Evolutionary conservation across 2,113 vertebrate species (phyloP), one percentile per base, ranked within the genome.

Genomic region (Callopanchax toddi): DNA sequence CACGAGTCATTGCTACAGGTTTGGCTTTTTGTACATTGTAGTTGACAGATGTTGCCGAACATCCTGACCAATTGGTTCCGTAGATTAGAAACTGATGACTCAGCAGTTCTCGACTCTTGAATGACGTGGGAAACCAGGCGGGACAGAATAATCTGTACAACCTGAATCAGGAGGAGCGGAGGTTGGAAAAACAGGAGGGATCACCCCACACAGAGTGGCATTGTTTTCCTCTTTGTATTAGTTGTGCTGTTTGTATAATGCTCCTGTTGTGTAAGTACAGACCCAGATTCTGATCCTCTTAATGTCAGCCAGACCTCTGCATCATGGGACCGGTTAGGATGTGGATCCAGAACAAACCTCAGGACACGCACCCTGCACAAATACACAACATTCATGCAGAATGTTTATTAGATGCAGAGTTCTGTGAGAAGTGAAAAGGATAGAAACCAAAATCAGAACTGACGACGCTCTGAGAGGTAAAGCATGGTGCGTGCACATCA

Each of bases 221-320:
- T 78, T 85, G 84, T 89, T 83, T 71, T 66, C 18, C 0, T 26
- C 26, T 78, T 76, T 72, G 68, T 61, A 56, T 73, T 59, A 50
- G 65, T 62, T 71, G 59, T 65, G 44, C 70, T 79, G 73, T 86
- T 85, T 82, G 61, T 64, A 74, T 78, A 87, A 87, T 57, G 66
- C 66, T 57, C 25, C 54, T 57, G 51, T 85, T 89, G 79, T 81
- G 56, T 60, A 74, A 82, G 58, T 70, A 42, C 66, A 67, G 59
- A 55, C 67, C 71, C 25, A 78, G 58, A 85, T 88, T 81, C 36
- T 89, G 82, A 87, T 86, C 87, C 82, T 85, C 87, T 89, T 87
- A 89, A 74, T 75, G 71, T 71, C 58, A 54, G n/a, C 60, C 56
- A 60, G 65, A 69, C 57, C 50, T 50, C 74, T 7, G 34, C 21